Evolutionary conservation across 2,113 vertebrate genomes (phyloP).

Genomic region (Heterocephalus glaber): DNA sequence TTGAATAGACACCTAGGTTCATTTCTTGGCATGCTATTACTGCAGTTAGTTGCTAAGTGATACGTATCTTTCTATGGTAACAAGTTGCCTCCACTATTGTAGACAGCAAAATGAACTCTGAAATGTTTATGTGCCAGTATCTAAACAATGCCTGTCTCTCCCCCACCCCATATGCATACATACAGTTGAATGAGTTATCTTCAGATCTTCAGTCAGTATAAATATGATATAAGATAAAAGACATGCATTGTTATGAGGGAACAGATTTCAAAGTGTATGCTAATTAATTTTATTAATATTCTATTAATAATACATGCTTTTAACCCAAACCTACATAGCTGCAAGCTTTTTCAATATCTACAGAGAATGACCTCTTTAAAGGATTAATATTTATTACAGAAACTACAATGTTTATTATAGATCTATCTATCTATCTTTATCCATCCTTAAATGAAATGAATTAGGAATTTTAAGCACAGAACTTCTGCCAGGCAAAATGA

Average conservation of each 20-base stretch:
- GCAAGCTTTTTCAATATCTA: not conserved
- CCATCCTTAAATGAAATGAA: not conserved
- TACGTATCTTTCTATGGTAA: not conserved
- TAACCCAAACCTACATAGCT: not conserved
- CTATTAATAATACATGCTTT: not conserved
- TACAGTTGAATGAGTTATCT: not conserved
- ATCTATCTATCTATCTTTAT: not conserved
- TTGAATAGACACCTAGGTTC: not conserved
- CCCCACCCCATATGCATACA: not conserved
- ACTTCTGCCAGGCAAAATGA: not conserved
- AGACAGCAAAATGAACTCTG: constrained; percentile 55
- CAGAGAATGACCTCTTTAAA: not conserved
- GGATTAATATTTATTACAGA: not conserved
- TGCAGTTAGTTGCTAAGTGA: constrained; percentile 54
- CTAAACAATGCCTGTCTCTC: not conserved
- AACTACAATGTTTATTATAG: not conserved
- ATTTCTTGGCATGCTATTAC: constrained; percentile 17
- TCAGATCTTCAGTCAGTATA: not conserved
- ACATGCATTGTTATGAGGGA: not conserved
- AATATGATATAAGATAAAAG: not conserved
- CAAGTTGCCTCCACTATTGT: not conserved
- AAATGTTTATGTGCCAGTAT: constrained; percentile 2
- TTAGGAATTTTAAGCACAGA: not conserved
- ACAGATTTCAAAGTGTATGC: not conserved
- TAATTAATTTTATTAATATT: not conserved